Evolutionary conservation across 1,140 invertebrate genomes (phyloP).

Genomic region (Dysdera silvatica): DNA sequence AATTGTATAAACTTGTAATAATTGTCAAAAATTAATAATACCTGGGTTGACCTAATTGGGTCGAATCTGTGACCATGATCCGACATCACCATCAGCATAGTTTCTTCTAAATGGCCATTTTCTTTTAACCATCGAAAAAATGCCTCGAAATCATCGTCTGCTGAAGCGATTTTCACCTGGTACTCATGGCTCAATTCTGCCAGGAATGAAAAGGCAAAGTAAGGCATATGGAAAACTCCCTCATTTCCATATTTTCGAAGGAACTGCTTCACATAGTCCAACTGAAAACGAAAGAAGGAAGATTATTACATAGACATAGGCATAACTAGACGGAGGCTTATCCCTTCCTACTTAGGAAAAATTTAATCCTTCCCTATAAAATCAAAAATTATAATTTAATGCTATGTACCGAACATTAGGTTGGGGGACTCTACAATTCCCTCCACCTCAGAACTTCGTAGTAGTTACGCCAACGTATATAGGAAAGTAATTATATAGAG

Average conservation of each 20-base stretch:
- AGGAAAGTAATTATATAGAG: no score
- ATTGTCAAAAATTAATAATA: no score
- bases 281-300: slow-evolving; percentile 5
- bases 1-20: no score
- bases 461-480: no score
- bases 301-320: no score
- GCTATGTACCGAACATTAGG: no score
- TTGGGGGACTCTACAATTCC: no score
- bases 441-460: no score
- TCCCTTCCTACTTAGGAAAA: no score
- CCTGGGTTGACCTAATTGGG: slow-evolving; percentile 28
- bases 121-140: slow-evolving; percentile 31
- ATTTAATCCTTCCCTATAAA: no score
- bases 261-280: slow-evolving; percentile 10
- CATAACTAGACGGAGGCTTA: no score
- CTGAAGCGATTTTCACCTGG: slow-evolving; percentile 16
- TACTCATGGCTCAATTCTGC: slow-evolving; percentile 28
- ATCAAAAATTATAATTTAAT: no score
- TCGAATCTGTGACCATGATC: slow-evolving; percentile 39
- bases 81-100: slow-evolving; percentile 37
- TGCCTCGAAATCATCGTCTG: slow-evolving; percentile 30
- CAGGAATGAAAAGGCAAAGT: slow-evolving; percentile 40
- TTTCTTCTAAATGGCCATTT: slow-evolving; percentile 31
- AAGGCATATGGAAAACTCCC: slow-evolving; percentile 4
- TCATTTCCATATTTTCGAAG: neutral